Conservation (phyloP, 2,888 invertebrate genomes). For the Lordiphosa fenestrarum region DNA sequence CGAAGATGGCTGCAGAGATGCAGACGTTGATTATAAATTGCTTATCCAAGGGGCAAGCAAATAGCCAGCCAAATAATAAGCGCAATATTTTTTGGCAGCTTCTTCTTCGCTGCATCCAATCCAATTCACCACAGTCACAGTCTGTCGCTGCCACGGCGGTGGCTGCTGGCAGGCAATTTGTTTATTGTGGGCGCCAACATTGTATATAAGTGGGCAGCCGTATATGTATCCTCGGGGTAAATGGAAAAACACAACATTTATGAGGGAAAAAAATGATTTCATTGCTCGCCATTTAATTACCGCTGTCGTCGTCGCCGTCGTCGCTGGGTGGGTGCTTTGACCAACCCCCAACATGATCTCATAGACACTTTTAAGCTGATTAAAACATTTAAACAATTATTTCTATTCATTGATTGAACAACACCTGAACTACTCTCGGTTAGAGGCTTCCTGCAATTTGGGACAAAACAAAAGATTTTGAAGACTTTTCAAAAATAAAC, state of each 20-base stretch:
- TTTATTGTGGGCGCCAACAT: constrained; percentile 61
- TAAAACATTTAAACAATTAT: constrained; percentile 21
- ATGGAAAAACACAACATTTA: constrained; percentile 6
- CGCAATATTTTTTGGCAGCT: constrained; percentile 44
- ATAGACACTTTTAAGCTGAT: constrained; percentile 30
- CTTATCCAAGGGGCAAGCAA: constrained; percentile 30
- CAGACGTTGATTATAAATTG: constrained; percentile 51
- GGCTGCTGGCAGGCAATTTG: constrained; percentile 57
- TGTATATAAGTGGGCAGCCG: constrained; percentile 23
- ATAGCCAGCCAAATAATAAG: constrained; percentile 27
- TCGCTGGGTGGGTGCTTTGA: constrained; percentile 37
- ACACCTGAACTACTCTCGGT: constrained; percentile 46
- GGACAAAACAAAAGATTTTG: constrained; percentile 32
- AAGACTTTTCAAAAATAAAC: constrained; percentile 22
- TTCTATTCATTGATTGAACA: constrained; percentile 25
- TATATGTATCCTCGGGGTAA: constrained; percentile 5
- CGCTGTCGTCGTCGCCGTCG: constrained; percentile 32
- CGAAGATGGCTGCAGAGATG: constrained; percentile 25
- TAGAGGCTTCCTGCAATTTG: constrained; percentile 42
- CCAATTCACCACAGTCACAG: constrained; percentile 64
- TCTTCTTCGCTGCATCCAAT: constrained; percentile 41
- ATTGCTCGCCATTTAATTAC: constrained; percentile 43
- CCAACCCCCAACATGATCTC: constrained; percentile 56
- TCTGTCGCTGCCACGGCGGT: constrained; percentile 11
- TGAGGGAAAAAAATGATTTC: constrained; percentile 51